phyloP scores from a whole-genome alignment of 1,140 invertebrate genomes.

The Lordiphosa clarofinis region DNA sequence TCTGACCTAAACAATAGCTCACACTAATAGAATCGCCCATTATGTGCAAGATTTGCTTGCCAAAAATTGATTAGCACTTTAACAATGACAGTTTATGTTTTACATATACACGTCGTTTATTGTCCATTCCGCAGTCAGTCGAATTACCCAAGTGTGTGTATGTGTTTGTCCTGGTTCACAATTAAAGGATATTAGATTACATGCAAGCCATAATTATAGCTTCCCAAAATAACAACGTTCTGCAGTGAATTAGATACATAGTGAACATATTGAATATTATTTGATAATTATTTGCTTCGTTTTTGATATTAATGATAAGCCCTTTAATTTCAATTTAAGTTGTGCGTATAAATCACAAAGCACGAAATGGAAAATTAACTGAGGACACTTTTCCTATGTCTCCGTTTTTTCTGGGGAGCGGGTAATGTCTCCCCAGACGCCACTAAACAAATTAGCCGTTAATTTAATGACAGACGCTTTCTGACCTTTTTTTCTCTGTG shows the following conservation, averaged over 20 bases:
- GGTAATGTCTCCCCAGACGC: conserved; percentile 68
- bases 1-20: not conserved
- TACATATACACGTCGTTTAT: conserved; percentile 25
- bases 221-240: conserved; percentile 53
- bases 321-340: conserved; percentile 36
- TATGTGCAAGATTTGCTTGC: conserved; percentile 57
- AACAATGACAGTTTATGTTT: conserved; percentile 67
- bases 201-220: conserved; percentile 48
- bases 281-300: conserved; percentile 17
- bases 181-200: conserved; percentile 64
- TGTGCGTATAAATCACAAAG: conserved; percentile 33
- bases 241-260: conserved; percentile 22
- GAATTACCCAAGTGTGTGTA: not conserved
- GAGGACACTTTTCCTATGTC: conserved; percentile 44
- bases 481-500: conserved; percentile 40
- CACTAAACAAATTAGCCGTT: conserved; percentile 77
- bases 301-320: conserved; percentile 27
- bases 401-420: not conserved
- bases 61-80: conserved; percentile 72
- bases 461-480: conserved; percentile 72
- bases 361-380: conserved; percentile 19
- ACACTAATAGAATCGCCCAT: conserved; percentile 16
- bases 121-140: not conserved
- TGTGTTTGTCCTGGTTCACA: conserved; percentile 9
- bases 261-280: conserved; percentile 4